Conservation (phyloP, 2,797 vertebrate genomes). For the Rhinogobio ventralis region DNA sequence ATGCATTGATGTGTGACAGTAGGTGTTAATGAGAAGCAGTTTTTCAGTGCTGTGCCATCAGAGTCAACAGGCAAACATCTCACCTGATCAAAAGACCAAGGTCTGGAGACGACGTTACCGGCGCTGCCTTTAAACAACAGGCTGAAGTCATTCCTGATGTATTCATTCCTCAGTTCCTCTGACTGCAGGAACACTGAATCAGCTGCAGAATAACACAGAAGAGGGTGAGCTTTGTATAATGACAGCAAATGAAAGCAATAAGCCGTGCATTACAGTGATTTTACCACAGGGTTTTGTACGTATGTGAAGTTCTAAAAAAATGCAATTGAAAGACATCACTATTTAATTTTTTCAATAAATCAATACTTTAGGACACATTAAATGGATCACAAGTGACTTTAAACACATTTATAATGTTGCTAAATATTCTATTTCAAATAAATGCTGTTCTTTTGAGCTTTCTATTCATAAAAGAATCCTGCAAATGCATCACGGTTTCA, state of each 20-base stretch:
- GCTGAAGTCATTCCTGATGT: constrained; percentile 73
- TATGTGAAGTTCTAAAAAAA: background rate
- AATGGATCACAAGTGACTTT: background rate
- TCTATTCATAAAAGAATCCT: background rate
- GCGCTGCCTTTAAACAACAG: constrained; percentile 77
- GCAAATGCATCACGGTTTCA: background rate
- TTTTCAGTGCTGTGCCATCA: background rate
- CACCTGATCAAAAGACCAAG: constrained; percentile 83
- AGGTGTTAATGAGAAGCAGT: background rate
- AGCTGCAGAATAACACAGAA: constrained; percentile 61
- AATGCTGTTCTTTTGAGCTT: too few species aligned
- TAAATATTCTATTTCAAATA: background rate
- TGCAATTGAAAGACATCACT: background rate
- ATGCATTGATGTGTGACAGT: background rate
- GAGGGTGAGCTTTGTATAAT: background rate
- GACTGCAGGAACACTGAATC: constrained; percentile 74
- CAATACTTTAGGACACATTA: too few species aligned
- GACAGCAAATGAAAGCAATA: background rate
- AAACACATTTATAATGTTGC: background rate
- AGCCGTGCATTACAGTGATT: background rate
- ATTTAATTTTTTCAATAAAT: too few species aligned
- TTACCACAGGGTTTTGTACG: background rate
- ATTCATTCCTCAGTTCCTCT: constrained; percentile 78
- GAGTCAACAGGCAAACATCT: background rate
- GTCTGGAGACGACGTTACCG: constrained; percentile 65